Evolutionary conservation across 92 coral and sea anemone genomes (phyloP).

Genomic region (Phenganax stokvisi): DNA sequence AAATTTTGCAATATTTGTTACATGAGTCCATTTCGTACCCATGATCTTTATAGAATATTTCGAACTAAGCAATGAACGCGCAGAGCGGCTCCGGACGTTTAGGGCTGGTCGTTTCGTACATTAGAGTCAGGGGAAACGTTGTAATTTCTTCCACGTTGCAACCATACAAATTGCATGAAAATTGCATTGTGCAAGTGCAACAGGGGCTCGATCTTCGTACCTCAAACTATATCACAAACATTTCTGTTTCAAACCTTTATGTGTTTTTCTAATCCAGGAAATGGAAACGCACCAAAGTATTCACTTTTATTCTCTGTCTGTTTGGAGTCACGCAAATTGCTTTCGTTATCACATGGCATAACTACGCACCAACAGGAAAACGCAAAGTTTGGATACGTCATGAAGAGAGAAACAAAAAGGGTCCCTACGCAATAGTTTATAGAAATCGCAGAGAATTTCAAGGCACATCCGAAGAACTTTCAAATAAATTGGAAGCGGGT

Average conservation of each 20-base stretch:
- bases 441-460: conserved; percentile 2
- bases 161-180: too few species aligned
- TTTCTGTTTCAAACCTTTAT: background rate
- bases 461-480: conserved; percentile 2
- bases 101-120: too few species aligned
- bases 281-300: background rate
- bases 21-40: too few species aligned
- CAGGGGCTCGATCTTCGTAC: too few species aligned
- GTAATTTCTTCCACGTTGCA: too few species aligned
- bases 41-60: too few species aligned
- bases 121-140: too few species aligned
- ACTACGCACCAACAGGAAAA: background rate
- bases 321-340: conserved; percentile 8
- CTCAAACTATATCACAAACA: background rate
- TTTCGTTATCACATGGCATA: conserved; percentile 15
- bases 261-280: background rate
- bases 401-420: background rate
- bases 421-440: background rate
- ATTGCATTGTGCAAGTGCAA: too few species aligned
- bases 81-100: too few species aligned
- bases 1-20: too few species aligned
- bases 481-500: background rate
- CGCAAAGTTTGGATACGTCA: background rate
- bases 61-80: too few species aligned
- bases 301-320: background rate